Base-by-base conservation (phyloP, 64 coral and sea anemone genomes). In the Porites australiensis region DNA sequence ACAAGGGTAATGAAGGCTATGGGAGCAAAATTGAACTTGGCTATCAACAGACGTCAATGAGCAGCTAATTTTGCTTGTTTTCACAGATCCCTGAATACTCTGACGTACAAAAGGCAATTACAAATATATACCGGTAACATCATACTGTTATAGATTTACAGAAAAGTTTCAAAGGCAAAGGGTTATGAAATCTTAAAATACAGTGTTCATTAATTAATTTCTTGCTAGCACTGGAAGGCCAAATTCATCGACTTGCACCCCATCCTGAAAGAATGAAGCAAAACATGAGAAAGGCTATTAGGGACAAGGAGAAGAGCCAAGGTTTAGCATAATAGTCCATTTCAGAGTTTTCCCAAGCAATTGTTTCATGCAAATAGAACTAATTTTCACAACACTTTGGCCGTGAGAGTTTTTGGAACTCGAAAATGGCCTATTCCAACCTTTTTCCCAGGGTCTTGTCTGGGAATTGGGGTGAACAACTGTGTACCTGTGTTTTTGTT, bases 401-500 rank as follows among this genome's bases (percentile, higher is more conserved):
- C 27, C 27, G 27, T 37, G 27, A 37, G 27, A 37, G 27, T 37
- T 37, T 37, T 37, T 37, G 27, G 27, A 37, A 37, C 27, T 37
- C 1, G 27, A 37, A 37, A 37, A 37, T 37, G 27, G 27, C 27
- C 27, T 37, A 37, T 37, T 37, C 27, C 27, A 37, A 37, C 27
- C 27, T 37, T 37, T 37, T 37, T 37, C 27, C 27, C 27, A 37
- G 27, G 27, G 27, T 37, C 27, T 37, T 0, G 27, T 37, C 27
- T 37, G 27, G 27, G 27, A 37, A 37, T 37, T 37, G 27, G 27
- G 1, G 27, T 37, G 27, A 37, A 1, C 27, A 37, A 1, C 27
- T 37, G 27, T 67, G 57, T 82, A 98, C 95, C 92, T 98, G 95
- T 82, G 92, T 98, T 88, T 59, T 94, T 51, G 92, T 71, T 18